A percentile compares a stretch with the other conserved stretches of the same genome.
Conservation (phyloP, 2,888 invertebrate genomes). For the Mayetiola destructor region DNA sequence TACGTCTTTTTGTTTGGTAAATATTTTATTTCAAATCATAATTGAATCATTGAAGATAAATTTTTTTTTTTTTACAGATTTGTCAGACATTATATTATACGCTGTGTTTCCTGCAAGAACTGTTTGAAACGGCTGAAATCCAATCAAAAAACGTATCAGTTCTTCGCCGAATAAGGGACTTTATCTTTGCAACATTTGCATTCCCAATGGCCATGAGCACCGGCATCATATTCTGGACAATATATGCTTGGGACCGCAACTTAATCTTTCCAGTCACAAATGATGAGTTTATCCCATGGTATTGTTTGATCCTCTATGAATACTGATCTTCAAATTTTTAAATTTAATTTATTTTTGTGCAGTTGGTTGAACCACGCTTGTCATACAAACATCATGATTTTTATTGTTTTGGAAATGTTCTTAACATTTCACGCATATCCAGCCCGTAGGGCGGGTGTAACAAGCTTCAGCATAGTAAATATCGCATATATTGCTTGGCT, state of each 20-base stretch:
- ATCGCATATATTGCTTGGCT: slow-evolving; percentile 63
- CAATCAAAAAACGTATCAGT: slow-evolving; percentile 46
- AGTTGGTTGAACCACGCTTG: slow-evolving; percentile 84
- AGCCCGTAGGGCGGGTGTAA: slow-evolving; percentile 45
- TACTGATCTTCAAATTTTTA: background rate
- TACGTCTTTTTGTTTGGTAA: slow-evolving; percentile 70
- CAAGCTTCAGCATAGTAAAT: slow-evolving; percentile 50
- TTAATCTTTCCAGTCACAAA: slow-evolving; percentile 73
- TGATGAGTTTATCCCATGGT: slow-evolving; percentile 67
- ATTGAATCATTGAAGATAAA: background rate
- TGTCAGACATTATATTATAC: slow-evolving; percentile 66
- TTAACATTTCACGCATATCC: slow-evolving; percentile 68
- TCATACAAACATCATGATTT: slow-evolving; percentile 76
- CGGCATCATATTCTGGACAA: slow-evolving; percentile 76
- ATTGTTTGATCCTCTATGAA: slow-evolving; percentile 6
- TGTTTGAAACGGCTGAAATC: slow-evolving; percentile 56
- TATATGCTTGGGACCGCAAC: slow-evolving; percentile 80
- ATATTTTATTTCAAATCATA: slow-evolving; percentile 32
- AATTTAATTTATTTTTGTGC: slow-evolving; percentile 4
- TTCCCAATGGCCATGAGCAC: slow-evolving; percentile 76
- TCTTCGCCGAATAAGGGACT: slow-evolving; percentile 54
- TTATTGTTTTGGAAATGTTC: slow-evolving; percentile 60
- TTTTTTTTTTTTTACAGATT: slow-evolving; percentile 41
- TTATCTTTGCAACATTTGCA: slow-evolving; percentile 51
- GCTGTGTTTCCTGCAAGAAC: slow-evolving; percentile 59